Evolutionary conservation across 1,140 invertebrate species (phyloP).

Genomic region (Metaphire vulgaris): DNA sequence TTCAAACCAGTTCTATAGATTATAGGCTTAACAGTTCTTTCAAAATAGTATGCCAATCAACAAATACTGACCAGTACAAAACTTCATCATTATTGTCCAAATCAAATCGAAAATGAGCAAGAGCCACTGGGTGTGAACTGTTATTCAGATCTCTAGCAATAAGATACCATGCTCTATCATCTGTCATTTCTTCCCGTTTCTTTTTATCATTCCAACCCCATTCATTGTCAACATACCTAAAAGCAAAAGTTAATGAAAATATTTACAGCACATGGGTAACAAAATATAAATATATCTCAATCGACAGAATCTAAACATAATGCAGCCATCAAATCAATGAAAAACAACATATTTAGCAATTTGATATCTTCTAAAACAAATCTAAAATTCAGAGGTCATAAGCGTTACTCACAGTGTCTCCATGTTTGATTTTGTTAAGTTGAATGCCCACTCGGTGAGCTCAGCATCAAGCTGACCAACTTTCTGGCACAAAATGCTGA

Average conservation of each 20-base stretch:
- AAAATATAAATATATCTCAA: too few species aligned
- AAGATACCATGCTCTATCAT: slow-evolving; percentile 61
- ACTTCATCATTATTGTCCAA: slow-evolving; percentile 69
- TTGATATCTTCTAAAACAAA: too few species aligned
- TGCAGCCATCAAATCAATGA: too few species aligned
- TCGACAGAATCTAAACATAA: too few species aligned
- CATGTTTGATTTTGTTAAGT: slow-evolving; percentile 63
- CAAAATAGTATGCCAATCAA: too few species aligned
- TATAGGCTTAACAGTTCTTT: too few species aligned
- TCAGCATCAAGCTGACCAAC: slow-evolving; percentile 51
- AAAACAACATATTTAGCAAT: too few species aligned
- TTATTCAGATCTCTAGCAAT: slow-evolving; percentile 54
- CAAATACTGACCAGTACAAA: slow-evolving; percentile 72
- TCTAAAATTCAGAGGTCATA: too few species aligned
- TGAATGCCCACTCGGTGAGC: slow-evolving; percentile 58
- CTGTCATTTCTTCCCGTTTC: slow-evolving; percentile 62
- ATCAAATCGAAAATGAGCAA: slow-evolving; percentile 74
- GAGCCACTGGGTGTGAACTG: slow-evolving; percentile 58
- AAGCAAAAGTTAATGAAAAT: too few species aligned
- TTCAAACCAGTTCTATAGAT: too few species aligned
- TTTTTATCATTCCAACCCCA: slow-evolving; percentile 64
- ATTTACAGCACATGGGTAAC: too few species aligned
- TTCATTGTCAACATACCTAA: slow-evolving; percentile 63
- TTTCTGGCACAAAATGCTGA: slow-evolving; percentile 51
- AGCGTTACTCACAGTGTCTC: slow-evolving; percentile 57